Conservation (phyloP, 2,888 invertebrate species). For the Andricus curvator region DNA sequence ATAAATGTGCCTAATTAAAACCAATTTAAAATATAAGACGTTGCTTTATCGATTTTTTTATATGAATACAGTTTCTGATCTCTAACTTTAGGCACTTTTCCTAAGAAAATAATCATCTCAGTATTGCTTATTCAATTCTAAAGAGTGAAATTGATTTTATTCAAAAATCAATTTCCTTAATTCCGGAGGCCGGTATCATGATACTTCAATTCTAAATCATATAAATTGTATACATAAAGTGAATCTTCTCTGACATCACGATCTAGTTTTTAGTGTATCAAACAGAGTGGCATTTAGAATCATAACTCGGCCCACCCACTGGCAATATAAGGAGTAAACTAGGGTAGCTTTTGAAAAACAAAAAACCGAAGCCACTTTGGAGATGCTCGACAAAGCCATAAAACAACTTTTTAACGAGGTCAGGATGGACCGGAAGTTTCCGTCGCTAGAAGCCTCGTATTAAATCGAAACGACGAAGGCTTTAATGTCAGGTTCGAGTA, state of each 20-base stretch:
- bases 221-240: too few relatives aligned
- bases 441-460: constrained; percentile 50
- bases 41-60: too few relatives aligned
- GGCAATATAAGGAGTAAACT: constrained; percentile 21
- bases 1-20: too few relatives aligned
- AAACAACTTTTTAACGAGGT: constrained; percentile 40
- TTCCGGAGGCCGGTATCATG: too few relatives aligned
- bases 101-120: too few relatives aligned
- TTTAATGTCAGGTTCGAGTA: constrained; percentile 45
- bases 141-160: too few relatives aligned
- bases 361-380: constrained; percentile 9
- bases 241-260: background rate
- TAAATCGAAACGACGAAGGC: constrained; percentile 47
- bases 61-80: too few relatives aligned
- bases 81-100: too few relatives aligned
- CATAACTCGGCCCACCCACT: constrained; percentile 22
- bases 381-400: constrained; percentile 22
- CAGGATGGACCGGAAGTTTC: constrained; percentile 53
- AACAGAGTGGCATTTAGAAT: constrained; percentile 26
- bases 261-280: background rate
- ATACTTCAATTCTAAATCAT: too few relatives aligned
- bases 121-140: too few relatives aligned
- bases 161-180: too few relatives aligned
- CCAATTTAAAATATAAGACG: too few relatives aligned
- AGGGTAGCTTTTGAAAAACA: constrained; percentile 22